Percentiles rank a stretch among this genome's conserved stretches.
These are phyloP conservation scores for Trichopria drosophilae DNA, from an alignment of 2,888 invertebrate genomes.

Conservation along the genomic window DNA sequence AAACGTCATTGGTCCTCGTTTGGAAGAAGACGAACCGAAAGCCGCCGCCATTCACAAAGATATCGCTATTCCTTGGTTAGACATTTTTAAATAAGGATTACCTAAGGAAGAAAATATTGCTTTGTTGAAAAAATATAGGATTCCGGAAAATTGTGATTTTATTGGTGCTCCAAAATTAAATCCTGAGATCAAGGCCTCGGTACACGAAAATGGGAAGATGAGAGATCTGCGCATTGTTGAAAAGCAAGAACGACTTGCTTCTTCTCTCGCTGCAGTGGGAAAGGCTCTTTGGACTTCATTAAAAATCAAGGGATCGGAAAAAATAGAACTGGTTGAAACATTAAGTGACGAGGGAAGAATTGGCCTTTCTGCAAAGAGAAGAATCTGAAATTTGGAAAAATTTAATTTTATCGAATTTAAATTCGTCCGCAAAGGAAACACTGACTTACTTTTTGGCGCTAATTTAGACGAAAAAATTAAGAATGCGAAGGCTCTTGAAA, in stretches of 20 bases:
- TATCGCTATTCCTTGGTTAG: slow-evolving; percentile 22
- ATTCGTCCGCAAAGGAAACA: background rate
- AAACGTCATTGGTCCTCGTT: slow-evolving; percentile 16
- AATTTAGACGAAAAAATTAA: background rate
- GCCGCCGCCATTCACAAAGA: slow-evolving; percentile 20
- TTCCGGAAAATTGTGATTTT: slow-evolving; percentile 20
- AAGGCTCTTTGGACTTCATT: slow-evolving; percentile 6
- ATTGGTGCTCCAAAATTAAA: slow-evolving; percentile 23
- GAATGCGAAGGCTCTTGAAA: background rate
- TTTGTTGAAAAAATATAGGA: slow-evolving; percentile 22
- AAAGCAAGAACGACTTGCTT: slow-evolving; percentile 23
- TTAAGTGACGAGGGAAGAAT: slow-evolving; percentile 17
- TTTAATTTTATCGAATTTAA: slow-evolving; percentile 1
- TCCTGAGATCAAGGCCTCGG: slow-evolving; percentile 18
- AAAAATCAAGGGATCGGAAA: slow-evolving; percentile 8
- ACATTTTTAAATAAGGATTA: no score
- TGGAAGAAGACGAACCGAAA: slow-evolving; percentile 15
- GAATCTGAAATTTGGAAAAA: slow-evolving; percentile 14
- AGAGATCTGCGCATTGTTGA: slow-evolving; percentile 24
- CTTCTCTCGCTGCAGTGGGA: slow-evolving; percentile 19
- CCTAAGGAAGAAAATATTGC: slow-evolving; percentile 18
- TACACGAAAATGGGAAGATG: slow-evolving; percentile 13
- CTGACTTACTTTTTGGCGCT: background rate
- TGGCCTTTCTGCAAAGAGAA: slow-evolving; percentile 22
- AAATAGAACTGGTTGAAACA: slow-evolving; percentile 13